Base-by-base conservation (phyloP, 2,113 vertebrate species). In the Pampusana beccarii region DNA sequence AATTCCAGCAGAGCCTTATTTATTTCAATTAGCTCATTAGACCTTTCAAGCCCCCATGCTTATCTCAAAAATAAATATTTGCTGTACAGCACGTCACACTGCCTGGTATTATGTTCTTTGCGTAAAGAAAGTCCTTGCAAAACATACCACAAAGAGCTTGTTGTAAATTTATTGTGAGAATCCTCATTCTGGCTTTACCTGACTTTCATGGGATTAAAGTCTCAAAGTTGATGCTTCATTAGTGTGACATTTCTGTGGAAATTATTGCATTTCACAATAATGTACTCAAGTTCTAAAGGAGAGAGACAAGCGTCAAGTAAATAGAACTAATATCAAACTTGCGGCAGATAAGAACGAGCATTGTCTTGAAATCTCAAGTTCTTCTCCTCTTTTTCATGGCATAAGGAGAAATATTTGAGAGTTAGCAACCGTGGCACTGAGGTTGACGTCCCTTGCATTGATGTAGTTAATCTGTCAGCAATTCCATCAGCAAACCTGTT, bases 21-120 rank as follows among this genome's bases (percentile, higher is more conserved):
- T 95, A 95, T 95, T 97, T 97, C 90, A 89, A 72, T 96, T 94
- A 93, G 72, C 34, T 89, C 83, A 79, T 80, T 93, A 93, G 73
- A 56, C 66, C 26, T 95, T 95, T 86, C 84, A 95, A 86, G 64
- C 81, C 19, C 91, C 80, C 44, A 48, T 17, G 70, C 92, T 80
- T 93, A 79, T 96, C 90, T 95, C 77, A 69, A 94, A 95, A 97
- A 54, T 88, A 96, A 95, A 88, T 92, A 80, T 51, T 91, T 88
- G 71, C 73, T 62, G 80, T 85, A 80, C 62, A 90, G 53, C n/a
- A 90, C 5, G 64, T 92, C 91, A 82, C 17, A 36, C 46, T 72
- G 72, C 58, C 75, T 2, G 2, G 72, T 74, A 64, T 67, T 92
- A 62, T 54, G 36, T 91, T 95, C 83, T 81, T 34, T 86, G 64